These are phyloP conservation scores for Aphaenogaster rudis DNA, from an alignment of 1,140 invertebrate species.

Conservation along the genomic window DNA sequence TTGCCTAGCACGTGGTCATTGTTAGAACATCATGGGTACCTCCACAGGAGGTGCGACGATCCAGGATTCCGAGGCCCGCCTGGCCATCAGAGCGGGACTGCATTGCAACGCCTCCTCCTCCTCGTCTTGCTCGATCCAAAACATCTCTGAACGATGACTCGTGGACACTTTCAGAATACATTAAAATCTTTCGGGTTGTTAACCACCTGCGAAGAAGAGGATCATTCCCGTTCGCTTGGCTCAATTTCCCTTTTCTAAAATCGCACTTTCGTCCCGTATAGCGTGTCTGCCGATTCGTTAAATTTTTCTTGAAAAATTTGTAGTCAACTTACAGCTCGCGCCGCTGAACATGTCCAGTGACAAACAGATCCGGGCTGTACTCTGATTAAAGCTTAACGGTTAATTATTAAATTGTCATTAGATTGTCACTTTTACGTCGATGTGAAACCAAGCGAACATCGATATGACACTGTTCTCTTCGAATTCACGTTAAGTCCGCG, in stretches of 20 bases:
- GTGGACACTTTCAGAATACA: background rate
- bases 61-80: conserved; percentile 94
- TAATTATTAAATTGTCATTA: background rate
- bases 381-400: background rate
- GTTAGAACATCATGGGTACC: conserved; percentile 86
- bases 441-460: background rate
- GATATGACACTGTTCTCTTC: conserved; percentile 20
- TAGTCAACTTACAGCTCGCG: background rate
- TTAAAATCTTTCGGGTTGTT: background rate
- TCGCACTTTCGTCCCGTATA: background rate
- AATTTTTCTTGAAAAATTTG: background rate
- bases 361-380: background rate
- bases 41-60: conserved; percentile 94
- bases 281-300: background rate
- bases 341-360: background rate
- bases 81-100: conserved; percentile 93
- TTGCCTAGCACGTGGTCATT: background rate
- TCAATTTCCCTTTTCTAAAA: background rate
- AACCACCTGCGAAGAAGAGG: conserved; percentile 28
- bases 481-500: background rate
- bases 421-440: background rate
- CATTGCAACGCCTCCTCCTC: conserved; percentile 95
- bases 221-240: background rate
- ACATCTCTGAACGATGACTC: conserved; percentile 81
- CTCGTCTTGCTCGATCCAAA: conserved; percentile 92